Conservation (phyloP, 2,888 invertebrate species). For the Dichetophora obliterata region DNA sequence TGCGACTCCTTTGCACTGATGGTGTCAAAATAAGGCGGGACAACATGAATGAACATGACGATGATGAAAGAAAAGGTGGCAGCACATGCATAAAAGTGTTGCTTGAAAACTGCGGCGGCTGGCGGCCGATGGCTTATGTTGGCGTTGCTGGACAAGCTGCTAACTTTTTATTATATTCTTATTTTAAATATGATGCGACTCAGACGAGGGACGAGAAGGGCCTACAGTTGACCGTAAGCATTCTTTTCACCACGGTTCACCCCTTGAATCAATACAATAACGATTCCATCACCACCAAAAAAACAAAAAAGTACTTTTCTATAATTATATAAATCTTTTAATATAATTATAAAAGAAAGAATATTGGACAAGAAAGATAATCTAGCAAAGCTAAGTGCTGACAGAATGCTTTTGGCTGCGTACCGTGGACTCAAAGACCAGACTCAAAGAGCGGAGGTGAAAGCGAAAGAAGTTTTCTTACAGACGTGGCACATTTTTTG, state of each 20-base stretch:
- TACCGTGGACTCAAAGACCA: too few relatives aligned
- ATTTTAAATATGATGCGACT: constrained; percentile 1
- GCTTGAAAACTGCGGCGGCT: constrained; percentile 28
- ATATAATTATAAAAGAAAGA: too few relatives aligned
- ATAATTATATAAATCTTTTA: too few relatives aligned
- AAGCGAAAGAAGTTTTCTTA: too few relatives aligned
- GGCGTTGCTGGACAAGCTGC: constrained; percentile 30
- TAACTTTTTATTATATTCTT: constrained; percentile 7
- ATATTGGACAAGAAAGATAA: too few relatives aligned
- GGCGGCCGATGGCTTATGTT: constrained; percentile 16
- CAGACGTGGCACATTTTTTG: too few relatives aligned
- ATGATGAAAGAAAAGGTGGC: constrained; percentile 40
- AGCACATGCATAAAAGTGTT: constrained; percentile 38
- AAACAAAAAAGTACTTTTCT: too few relatives aligned
- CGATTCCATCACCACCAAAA: too few relatives aligned
- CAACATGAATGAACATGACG: constrained; percentile 42
- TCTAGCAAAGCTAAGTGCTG: too few relatives aligned
- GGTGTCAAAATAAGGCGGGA: constrained; percentile 38
- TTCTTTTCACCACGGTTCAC: background rate
- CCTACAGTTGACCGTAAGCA: background rate
- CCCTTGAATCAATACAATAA: too few relatives aligned
- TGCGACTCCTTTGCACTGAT: constrained; percentile 51
- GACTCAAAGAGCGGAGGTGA: too few relatives aligned
- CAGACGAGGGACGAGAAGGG: background rate
- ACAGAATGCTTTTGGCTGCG: too few relatives aligned